phyloP scores from a whole-genome alignment of 1,140 invertebrate genomes.

The Chironomus tepperi region DNA sequence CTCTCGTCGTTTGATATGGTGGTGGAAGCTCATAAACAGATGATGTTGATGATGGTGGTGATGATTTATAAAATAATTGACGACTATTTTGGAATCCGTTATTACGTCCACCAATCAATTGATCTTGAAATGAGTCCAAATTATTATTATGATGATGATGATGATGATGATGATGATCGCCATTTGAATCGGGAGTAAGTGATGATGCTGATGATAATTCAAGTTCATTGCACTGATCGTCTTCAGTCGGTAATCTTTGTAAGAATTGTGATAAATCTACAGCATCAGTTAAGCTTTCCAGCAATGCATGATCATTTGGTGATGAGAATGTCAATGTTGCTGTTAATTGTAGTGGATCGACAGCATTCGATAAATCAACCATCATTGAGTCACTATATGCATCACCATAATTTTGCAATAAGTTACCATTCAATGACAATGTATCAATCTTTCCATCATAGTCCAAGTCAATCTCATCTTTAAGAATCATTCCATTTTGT shows the following conservation, averaged over 20 bases:
- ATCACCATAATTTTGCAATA: conserved; percentile 43
- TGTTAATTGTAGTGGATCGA: conserved; percentile 71
- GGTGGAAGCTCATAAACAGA: conserved; percentile 3
- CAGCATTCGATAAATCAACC: conserved; percentile 66
- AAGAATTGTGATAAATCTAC: conserved; percentile 64
- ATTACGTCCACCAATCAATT: conserved; percentile 36
- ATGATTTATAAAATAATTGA: conserved; percentile 42
- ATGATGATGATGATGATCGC: conserved; percentile 44
- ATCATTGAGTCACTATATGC: conserved; percentile 66
- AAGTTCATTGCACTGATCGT: conserved; percentile 43
- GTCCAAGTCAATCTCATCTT: conserved; percentile 67
- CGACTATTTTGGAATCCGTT: conserved; percentile 33
- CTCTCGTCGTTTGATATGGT: background rate
- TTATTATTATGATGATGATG: conserved; percentile 44
- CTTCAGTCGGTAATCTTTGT: conserved; percentile 52
- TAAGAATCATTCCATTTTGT: conserved; percentile 63
- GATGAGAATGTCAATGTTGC: conserved; percentile 68
- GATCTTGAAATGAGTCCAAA: conserved; percentile 37
- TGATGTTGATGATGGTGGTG: conserved; percentile 26
- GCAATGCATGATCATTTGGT: conserved; percentile 60
- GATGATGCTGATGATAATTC: conserved; percentile 47
- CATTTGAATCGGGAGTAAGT: conserved; percentile 51
- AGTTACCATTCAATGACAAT: conserved; percentile 43
- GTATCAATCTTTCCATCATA: conserved; percentile 64
- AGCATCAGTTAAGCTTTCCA: conserved; percentile 61